A percentile compares a stretch with the other conserved stretches of the same genome.
Conservation (phyloP, 2,888 invertebrate species). For the Helobdella robusta region DNA sequence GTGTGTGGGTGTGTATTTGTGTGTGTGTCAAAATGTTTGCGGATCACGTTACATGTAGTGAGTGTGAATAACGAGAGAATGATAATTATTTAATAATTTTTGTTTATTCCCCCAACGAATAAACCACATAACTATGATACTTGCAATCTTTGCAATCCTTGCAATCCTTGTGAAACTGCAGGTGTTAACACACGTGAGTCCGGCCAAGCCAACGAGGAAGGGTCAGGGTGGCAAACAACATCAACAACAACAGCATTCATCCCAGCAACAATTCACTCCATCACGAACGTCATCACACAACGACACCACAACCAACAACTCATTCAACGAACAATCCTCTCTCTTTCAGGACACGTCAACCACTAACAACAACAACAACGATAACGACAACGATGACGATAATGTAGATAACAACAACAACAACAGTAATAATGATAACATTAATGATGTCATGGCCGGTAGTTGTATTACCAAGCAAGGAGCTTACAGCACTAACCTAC, state of each 20-base stretch:
- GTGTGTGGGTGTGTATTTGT: too few species aligned
- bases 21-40: too few species aligned
- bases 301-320: conserved; percentile 11
- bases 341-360: too few species aligned
- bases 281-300: conserved; percentile 13
- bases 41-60: too few species aligned
- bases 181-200: conserved; percentile 31
- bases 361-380: background rate
- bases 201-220: conserved; percentile 29
- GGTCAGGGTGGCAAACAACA: background rate
- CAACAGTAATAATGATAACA: conserved; percentile 8
- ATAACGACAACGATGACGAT: background rate
- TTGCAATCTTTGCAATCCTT: background rate
- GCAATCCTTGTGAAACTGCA: background rate
- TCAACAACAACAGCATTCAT: too few species aligned
- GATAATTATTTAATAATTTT: too few species aligned
- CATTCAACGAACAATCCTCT: conserved; percentile 1
- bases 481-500: too few species aligned
- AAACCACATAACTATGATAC: background rate
- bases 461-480: too few species aligned
- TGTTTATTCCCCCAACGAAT: too few species aligned
- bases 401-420: conserved; percentile 5
- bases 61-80: too few species aligned
- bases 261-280: too few species aligned
- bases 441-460: background rate